A percentile compares a stretch with the other conserved stretches of the same genome.
Evolutionary conservation across 2,888 invertebrate species (phyloP).

Genomic region (Oligia strigilis): DNA sequence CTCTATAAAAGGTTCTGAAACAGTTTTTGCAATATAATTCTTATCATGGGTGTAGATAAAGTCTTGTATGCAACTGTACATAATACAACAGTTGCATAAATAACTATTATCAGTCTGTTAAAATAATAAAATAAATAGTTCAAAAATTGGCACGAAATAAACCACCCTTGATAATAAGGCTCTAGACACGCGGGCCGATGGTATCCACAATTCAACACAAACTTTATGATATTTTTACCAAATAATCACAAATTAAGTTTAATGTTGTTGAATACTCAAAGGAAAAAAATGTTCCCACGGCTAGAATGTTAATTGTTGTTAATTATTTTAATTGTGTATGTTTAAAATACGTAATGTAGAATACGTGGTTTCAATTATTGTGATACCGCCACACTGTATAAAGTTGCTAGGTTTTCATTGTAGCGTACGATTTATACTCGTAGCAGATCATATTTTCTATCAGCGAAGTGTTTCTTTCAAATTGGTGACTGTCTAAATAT

Average conservation of each 20-base stretch:
- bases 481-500: background rate
- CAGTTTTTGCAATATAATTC: no score
- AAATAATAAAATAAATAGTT: no score
- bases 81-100: no score
- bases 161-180: no score
- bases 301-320: background rate
- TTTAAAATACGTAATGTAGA: background rate
- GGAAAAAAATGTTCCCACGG: background rate
- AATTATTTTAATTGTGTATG: no score
- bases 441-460: background rate
- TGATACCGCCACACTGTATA: background rate
- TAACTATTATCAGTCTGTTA: no score
- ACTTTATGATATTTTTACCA: background rate
- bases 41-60: no score
- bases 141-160: no score
- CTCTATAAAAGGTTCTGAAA: no score
- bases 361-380: background rate
- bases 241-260: background rate
- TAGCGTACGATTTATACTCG: background rate
- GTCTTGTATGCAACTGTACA: no score
- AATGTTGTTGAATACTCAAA: background rate
- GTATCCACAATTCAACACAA: no score
- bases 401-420: background rate
- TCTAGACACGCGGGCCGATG: no score
- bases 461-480: background rate